These are phyloP conservation scores for Merodon equestris DNA, from an alignment of 2,888 invertebrate genomes.

Conservation along the genomic window DNA sequence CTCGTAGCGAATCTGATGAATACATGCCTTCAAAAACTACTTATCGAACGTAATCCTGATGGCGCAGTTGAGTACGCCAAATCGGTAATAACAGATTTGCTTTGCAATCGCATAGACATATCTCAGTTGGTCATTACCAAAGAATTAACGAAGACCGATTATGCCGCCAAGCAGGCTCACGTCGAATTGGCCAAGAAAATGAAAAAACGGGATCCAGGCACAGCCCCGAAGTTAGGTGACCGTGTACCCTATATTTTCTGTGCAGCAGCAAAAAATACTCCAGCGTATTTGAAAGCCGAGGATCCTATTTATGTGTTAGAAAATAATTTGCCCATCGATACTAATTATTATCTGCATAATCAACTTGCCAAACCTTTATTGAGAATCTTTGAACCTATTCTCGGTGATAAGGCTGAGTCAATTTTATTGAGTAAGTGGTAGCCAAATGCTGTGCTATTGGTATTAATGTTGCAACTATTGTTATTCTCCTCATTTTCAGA, in stretches of 20 bases:
- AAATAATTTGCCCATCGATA: slow-evolving; percentile 98
- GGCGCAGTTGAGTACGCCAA: slow-evolving; percentile 93
- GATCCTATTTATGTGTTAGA: slow-evolving; percentile 98
- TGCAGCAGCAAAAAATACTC: slow-evolving; percentile 93
- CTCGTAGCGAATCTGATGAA: slow-evolving; percentile 98
- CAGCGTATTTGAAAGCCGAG: slow-evolving; percentile 98
- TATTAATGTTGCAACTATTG: no score
- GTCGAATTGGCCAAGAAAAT: slow-evolving; percentile 98
- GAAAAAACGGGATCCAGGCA: slow-evolving; percentile 97
- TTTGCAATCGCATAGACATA: slow-evolving; percentile 98
- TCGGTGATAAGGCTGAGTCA: slow-evolving; percentile 98
- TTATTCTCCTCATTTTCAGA: slow-evolving; percentile 66
- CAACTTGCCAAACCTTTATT: slow-evolving; percentile 97
- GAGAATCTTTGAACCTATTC: slow-evolving; percentile 98
- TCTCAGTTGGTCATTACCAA: slow-evolving; percentile 98
- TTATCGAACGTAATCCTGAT: slow-evolving; percentile 96
- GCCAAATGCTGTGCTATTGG: no score
- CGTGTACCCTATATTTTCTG: slow-evolving; percentile 98
- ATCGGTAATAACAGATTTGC: slow-evolving; percentile 94
- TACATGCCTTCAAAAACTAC: slow-evolving; percentile 95
- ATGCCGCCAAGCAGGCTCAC: slow-evolving; percentile 98
- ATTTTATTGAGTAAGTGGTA: slow-evolving; percentile 84
- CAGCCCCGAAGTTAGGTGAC: slow-evolving; percentile 98
- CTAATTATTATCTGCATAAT: slow-evolving; percentile 97
- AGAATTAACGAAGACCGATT: slow-evolving; percentile 97